Conservation (phyloP, 2,888 invertebrate genomes). For the Acanthosoma haemorrhoidale region DNA sequence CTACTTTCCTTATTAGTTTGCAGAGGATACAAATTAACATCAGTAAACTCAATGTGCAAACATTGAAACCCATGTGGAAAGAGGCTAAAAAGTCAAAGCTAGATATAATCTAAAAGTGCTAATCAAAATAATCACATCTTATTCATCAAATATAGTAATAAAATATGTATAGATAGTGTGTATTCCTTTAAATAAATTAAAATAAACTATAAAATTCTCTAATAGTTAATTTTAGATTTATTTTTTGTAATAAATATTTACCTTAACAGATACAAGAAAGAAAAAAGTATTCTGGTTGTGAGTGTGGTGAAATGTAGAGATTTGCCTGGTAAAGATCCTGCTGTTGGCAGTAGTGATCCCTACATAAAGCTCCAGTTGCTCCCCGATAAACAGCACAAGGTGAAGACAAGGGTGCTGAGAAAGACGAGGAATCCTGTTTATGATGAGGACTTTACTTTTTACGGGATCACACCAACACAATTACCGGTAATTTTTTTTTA, state of each 20-base stretch:
- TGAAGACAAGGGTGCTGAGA: conserved; percentile 90
- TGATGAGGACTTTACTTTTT: conserved; percentile 99
- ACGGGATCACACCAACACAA: conserved; percentile 82
- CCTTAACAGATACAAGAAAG: conserved; percentile 70
- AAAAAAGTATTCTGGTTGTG: conserved; percentile 85
- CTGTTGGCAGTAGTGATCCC: conserved; percentile 81
- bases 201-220: too few species aligned
- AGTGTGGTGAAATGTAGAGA: conserved; percentile 86
- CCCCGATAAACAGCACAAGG: conserved; percentile 96
- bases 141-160: too few species aligned
- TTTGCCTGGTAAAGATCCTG: conserved; percentile 77
- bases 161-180: too few species aligned
- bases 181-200: too few species aligned
- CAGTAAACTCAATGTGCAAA: too few species aligned
- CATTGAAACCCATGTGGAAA: too few species aligned
- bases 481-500: conserved; percentile 51
- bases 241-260: neutral
- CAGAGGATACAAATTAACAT: too few species aligned
- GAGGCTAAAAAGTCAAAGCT: too few species aligned
- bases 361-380: conserved; percentile 96
- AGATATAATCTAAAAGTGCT: too few species aligned
- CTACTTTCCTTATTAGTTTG: too few species aligned
- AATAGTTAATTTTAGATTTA: too few species aligned
- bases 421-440: conserved; percentile 95
- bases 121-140: too few species aligned